Base-by-base conservation (phyloP, 2,888 invertebrate species). In the Eupelmus urozonus region DNA sequence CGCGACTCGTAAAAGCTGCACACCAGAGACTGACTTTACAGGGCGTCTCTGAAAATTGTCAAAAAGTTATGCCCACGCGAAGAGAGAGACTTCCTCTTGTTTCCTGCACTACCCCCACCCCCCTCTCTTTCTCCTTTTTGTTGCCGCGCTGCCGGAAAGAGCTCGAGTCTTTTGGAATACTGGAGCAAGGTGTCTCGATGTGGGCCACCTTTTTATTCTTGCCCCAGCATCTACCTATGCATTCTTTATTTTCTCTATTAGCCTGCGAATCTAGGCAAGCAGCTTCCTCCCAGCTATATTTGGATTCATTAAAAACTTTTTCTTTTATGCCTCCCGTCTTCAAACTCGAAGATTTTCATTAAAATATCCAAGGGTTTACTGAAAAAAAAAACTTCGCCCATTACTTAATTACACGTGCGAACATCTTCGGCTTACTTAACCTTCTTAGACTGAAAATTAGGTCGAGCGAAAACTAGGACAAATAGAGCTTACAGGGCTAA, bases 31-130 rank as follows among this genome's bases (percentile, higher is more conserved):
- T 13, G 53, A 72, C 20, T 60, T 42, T 66, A 55, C 72, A 20
- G 62, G 25, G 20, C 57, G 23, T 29, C 72, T 57, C 71, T 49
- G 57, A 27, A 60, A 72, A 76, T 72, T 71, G 73, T 79, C 79
- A 59, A 79, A 79, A 79, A 76, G 63, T 73, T 70, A 42, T 18
- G 42, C 29, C 23, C 42, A 5, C 40, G 45, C 27, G 57, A 49
- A n/a, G 57, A 20, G 23, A 57, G 40, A 1, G 20, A 42, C 40
- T 62, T n/a, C n/a, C n/a, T n/a, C n/a, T 66, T 65, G 49, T 65
- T 51, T 49, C 27, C 51, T 49, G n/a, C n/a, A n/a, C n/a, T n/a
- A n/a, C 7, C 20, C 13, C 34, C 25, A n/a, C 7, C 11, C 1
- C 7, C 57, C 16, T 42, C 62, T 34, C 18, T 60, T 45, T 45